Percentiles rank a stretch among this genome's conserved stretches.
These are phyloP conservation scores for Drosophila tsacasi DNA, from an alignment of 1,140 invertebrate genomes.

Conservation along the genomic window DNA sequence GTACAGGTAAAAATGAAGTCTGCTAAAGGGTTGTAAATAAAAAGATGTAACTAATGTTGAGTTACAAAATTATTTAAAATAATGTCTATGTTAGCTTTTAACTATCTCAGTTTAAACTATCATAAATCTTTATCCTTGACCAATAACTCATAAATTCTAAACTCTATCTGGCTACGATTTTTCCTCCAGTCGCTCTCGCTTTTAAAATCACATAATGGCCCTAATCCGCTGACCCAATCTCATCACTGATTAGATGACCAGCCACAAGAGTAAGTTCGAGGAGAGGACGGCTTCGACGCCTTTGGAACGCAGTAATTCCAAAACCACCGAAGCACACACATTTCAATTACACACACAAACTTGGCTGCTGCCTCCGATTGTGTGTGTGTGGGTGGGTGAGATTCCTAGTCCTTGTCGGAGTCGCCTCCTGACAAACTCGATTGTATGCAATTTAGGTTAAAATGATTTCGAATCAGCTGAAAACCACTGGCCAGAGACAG, in stretches of 20 bases:
- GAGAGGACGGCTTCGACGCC: constrained; percentile 6
- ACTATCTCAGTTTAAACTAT: background rate
- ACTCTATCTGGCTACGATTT: background rate
- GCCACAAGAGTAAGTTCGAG: background rate
- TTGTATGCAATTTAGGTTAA: constrained; percentile 79
- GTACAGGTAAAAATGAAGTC: background rate
- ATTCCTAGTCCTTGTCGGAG: background rate
- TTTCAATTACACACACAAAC: constrained; percentile 53
- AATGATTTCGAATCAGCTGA: constrained; percentile 79
- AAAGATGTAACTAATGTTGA: background rate
- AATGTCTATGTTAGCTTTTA: background rate
- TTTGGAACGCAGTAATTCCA: constrained; percentile 2
- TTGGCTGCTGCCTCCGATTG: constrained; percentile 1
- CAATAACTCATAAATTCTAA: background rate
- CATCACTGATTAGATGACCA: constrained; percentile 6
- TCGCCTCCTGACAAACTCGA: constrained; percentile 62
- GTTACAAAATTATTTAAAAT: background rate
- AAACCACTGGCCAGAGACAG: constrained; percentile 55
- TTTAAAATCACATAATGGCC: background rate
- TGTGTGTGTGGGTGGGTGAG: background rate
- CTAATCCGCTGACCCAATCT: constrained; percentile 16
- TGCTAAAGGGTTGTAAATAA: no score
- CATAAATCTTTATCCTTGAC: no score
- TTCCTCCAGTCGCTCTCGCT: background rate
- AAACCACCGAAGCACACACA: constrained; percentile 36